A percentile compares a stretch with the other conserved stretches of the same genome.
Evolutionary conservation across 2,113 vertebrate species (phyloP).

Genomic region (Tragelaphus buxtoni): DNA sequence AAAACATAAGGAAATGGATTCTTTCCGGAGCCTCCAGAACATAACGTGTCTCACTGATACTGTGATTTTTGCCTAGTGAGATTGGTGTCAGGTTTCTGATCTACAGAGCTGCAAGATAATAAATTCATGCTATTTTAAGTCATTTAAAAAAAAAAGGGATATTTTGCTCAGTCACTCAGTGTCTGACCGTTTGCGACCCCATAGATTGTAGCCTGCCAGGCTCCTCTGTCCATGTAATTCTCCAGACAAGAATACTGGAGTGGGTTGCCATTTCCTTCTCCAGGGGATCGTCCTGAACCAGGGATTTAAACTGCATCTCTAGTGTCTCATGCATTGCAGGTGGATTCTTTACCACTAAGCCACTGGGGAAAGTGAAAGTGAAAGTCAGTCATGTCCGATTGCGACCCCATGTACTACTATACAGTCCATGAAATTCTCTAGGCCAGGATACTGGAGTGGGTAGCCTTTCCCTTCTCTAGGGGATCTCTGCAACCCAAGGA

Average conservation of each 20-base stretch:
- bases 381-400: not conserved
- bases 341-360: not conserved
- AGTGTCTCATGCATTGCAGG: not conserved
- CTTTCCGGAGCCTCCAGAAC: not conserved
- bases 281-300: not conserved
- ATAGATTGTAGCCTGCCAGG: not conserved
- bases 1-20: not conserved
- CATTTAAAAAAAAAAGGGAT: not conserved
- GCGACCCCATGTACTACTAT: not conserved
- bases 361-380: not conserved
- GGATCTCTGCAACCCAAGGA: not conserved
- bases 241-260: not conserved
- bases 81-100: not conserved
- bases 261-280: not conserved
- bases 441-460: not conserved
- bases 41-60: not conserved
- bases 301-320: not conserved
- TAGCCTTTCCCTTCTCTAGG: not conserved
- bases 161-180: not conserved
- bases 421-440: not conserved
- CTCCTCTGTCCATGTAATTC: not conserved
- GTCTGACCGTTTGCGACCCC: not conserved
- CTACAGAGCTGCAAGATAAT: not conserved
- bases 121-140: not conserved
- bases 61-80: not conserved